Percentiles rank a stretch among this genome's conserved stretches.
Evolutionary conservation across 2,888 invertebrate species (phyloP).

Genomic region (Scaptomyza tumidula): DNA sequence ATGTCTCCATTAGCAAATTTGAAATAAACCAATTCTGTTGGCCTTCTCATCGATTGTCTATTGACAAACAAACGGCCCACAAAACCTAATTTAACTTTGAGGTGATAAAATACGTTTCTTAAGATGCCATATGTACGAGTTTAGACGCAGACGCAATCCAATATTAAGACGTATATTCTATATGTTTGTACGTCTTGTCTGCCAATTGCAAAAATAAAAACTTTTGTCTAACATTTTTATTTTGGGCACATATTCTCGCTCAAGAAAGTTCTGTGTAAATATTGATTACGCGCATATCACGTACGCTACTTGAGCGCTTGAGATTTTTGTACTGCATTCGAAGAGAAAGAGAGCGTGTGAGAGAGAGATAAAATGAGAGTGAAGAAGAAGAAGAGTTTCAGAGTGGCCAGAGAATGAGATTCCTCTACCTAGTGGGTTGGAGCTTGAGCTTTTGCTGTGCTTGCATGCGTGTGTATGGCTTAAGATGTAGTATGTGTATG

Average conservation of each 20-base stretch:
- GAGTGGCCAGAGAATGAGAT: conserved; percentile 35
- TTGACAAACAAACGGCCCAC: neutral
- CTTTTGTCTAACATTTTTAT: conserved; percentile 44
- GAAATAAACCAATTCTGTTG: neutral
- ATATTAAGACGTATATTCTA: neutral
- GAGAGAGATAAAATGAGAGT: neutral
- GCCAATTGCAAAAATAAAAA: conserved; percentile 39
- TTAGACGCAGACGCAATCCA: conserved; percentile 24
- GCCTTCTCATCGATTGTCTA: neutral
- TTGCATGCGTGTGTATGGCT: conserved; percentile 23
- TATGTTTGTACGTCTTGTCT: conserved; percentile 6
- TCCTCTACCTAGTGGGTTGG: conserved; percentile 31
- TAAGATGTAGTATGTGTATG: conserved; percentile 3
- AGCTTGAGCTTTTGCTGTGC: conserved; percentile 38
- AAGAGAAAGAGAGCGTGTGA: conserved; percentile 9
- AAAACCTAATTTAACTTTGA: conserved; percentile 20
- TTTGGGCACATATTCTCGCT: conserved; percentile 45
- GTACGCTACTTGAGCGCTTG: conserved; percentile 71
- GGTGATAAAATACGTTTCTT: conserved; percentile 29
- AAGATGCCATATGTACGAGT: conserved; percentile 43
- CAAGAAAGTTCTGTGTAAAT: conserved; percentile 66
- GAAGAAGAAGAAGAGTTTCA: conserved; percentile 24
- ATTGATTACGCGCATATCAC: conserved; percentile 75
- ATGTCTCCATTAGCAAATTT: neutral
- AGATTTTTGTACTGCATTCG: conserved; percentile 63